Evolutionary conservation across 2,113 vertebrate genomes (phyloP), one percentile per base, ranked within the genome.

Genomic region (Meles meles): DNA sequence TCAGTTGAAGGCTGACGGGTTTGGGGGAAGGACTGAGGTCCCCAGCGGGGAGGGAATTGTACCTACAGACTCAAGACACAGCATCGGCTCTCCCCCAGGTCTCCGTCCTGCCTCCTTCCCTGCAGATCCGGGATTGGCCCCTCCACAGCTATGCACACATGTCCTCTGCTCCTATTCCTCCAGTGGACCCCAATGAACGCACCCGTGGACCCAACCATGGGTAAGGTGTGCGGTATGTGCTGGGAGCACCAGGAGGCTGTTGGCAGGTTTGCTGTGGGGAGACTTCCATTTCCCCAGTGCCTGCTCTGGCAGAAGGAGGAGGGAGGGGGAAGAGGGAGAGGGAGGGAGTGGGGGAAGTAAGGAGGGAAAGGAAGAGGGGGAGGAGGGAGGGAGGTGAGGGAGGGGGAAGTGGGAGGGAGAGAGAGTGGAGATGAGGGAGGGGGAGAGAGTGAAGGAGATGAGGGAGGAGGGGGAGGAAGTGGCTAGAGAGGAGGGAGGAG

Each of bases 141-240:
- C 69, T 25, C 37, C 5, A 5, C 21, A 5, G 5, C n/a, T 71
- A 21, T 18, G 7, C 37, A 12, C 20, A 39, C 37, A 72, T 5
- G 11, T 39, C 69, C 10, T 25, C 69, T 39, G 69, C 20, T 23
- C 20, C 69, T 23, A 1, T 72, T 72, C 21, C 69, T 72, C 69
- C 11, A 10, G 69, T 0, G n/a, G 67, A 37, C 34, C 17, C 34
- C 3, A 18, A 37, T 1, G 17, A 10, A 69, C 1, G 7, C 34
- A 5, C 67, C 67, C 7, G 4, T 10, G n/a, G 20, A 11, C 9
- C 18, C 18, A 10, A 71, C n/a, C 20, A 21, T 5, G n/a, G 9
- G 9, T 11, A n/a, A 37, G 69, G 69, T 1, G 9, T 20, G 69
- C 4, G 0, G 8, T 71, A 18, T 37, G 4, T 37, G 69, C 69